A percentile compares a stretch with the other conserved stretches of the same genome.
These are phyloP conservation scores for Drosophila buzzatii DNA, from an alignment of 2,888 invertebrate species.

Conservation along the genomic window DNA sequence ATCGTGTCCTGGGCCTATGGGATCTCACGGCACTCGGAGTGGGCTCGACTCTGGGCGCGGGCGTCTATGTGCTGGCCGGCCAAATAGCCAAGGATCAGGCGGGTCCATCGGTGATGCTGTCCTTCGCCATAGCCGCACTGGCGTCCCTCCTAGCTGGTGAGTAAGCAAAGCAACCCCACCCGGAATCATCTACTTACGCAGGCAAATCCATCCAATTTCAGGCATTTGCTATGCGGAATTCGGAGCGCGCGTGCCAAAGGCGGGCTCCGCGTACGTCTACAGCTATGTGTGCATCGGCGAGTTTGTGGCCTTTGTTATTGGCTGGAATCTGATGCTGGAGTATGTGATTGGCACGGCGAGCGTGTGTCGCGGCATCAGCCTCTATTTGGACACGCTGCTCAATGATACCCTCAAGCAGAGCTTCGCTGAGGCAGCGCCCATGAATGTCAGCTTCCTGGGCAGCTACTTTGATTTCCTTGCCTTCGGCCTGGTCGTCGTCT, in stretches of 20 bases:
- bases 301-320: constrained; percentile 93
- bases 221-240: constrained; percentile 96
- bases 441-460: constrained; percentile 87
- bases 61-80: constrained; percentile 94
- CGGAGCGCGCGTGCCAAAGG: constrained; percentile 92
- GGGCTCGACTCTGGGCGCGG: constrained; percentile 94
- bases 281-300: constrained; percentile 93
- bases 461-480: constrained; percentile 91
- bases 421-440: constrained; percentile 88
- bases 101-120: constrained; percentile 94
- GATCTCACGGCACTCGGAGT: constrained; percentile 93
- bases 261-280: constrained; percentile 96
- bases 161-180: neutral
- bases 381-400: constrained; percentile 89
- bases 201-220: constrained; percentile 74
- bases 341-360: constrained; percentile 91
- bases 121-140: constrained; percentile 94
- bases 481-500: constrained; percentile 88
- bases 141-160: constrained; percentile 94
- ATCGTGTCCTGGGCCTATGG: constrained; percentile 82
- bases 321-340: constrained; percentile 96
- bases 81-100: constrained; percentile 91
- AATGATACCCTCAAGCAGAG: constrained; percentile 88
- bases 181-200: neutral
- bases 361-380: constrained; percentile 91